Conservation (phyloP, 2,888 invertebrate genomes). For the Toxonevra muliebris region DNA sequence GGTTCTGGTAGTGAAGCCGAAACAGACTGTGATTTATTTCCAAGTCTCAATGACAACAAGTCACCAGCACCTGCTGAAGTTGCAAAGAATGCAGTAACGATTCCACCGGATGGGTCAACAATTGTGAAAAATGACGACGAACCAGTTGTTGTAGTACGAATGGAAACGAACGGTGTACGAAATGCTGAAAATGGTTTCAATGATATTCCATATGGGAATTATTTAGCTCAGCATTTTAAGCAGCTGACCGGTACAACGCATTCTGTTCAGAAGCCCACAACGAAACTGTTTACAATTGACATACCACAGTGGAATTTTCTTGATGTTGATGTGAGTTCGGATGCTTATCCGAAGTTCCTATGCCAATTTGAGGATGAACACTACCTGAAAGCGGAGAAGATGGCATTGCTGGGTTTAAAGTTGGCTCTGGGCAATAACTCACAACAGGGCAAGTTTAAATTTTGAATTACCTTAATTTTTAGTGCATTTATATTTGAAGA, state of each 20-base stretch:
- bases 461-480: constrained; percentile 23
- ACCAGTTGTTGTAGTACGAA: constrained; percentile 34
- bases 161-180: not conserved
- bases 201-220: constrained; percentile 35
- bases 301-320: constrained; percentile 45
- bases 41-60: constrained; percentile 25
- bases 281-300: constrained; percentile 31
- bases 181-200: constrained; percentile 18
- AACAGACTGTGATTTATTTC: constrained; percentile 35
- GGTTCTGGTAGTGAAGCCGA: constrained; percentile 34
- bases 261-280: not conserved
- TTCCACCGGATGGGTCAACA: not conserved
- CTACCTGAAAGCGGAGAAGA: constrained; percentile 44
- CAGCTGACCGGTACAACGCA: constrained; percentile 19
- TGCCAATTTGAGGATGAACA: constrained; percentile 46
- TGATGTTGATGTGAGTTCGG: constrained; percentile 32
- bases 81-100: constrained; percentile 2
- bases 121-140: constrained; percentile 25
- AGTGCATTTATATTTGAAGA: not conserved
- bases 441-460: constrained; percentile 35
- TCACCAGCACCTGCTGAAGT: not conserved
- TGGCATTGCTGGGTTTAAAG: constrained; percentile 43
- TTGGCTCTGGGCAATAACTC: constrained; percentile 41
- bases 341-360: constrained; percentile 43
- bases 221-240: constrained; percentile 38